Evolutionary conservation across 2,797 vertebrate species (phyloP).

Genomic region (Phaenicophaeus curvirostris): DNA sequence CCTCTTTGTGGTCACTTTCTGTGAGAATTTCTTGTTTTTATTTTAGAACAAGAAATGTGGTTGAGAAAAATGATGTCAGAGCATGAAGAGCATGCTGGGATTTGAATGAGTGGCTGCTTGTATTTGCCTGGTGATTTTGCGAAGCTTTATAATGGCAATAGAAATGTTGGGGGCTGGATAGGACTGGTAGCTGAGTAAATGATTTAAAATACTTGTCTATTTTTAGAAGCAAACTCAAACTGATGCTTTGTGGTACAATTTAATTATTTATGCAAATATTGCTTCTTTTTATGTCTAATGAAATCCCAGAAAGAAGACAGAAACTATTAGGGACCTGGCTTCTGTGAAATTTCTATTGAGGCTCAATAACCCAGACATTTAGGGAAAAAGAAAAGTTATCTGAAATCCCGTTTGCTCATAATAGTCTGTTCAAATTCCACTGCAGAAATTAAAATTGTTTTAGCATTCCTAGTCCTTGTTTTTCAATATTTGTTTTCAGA

Average conservation of each 20-base stretch:
- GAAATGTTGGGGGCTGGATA: neutral
- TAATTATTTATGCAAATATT: neutral
- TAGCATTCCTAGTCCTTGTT: neutral
- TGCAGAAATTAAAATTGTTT: neutral
- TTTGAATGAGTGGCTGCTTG: neutral
- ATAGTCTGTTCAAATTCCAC: neutral
- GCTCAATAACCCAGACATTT: neutral
- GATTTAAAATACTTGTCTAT: neutral
- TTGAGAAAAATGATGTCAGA: neutral
- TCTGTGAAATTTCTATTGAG: neutral
- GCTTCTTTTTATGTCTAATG: neutral
- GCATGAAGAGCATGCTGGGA: neutral
- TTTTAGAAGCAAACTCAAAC: neutral
- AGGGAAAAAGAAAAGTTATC: neutral
- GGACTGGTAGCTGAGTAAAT: neutral
- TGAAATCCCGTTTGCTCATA: neutral
- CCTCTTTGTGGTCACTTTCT: neutral
- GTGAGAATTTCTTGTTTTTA: neutral
- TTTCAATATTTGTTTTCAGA: neutral
- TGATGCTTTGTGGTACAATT: neutral
- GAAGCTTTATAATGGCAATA: neutral
- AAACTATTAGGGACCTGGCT: neutral
- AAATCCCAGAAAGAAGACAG: neutral
- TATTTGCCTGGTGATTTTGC: neutral
- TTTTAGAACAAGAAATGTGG: neutral